phyloP scores from a whole-genome alignment of 2,797 vertebrate genomes.

The Chelmon rostratus region DNA sequence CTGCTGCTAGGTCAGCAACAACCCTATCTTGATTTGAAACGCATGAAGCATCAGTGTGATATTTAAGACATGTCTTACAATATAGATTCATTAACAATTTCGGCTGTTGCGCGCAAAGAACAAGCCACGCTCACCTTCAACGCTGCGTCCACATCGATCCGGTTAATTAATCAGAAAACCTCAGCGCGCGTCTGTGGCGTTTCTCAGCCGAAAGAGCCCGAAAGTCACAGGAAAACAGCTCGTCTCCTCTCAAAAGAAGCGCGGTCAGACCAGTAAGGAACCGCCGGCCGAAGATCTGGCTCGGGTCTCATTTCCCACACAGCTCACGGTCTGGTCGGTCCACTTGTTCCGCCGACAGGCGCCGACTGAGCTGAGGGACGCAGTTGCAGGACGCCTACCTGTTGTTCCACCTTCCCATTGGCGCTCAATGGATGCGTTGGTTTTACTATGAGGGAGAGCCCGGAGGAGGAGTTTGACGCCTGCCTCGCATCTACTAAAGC shows the following conservation, averaged over 20 bases:
- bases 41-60: background rate
- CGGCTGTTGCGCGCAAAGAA: no score
- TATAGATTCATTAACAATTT: background rate
- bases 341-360: conserved; percentile 15
- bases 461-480: conserved; percentile 23
- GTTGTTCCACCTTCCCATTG: conserved; percentile 72
- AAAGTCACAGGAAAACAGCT: background rate
- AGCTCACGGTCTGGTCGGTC: background rate
- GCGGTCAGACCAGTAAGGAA: background rate
- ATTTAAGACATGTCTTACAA: background rate
- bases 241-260: background rate
- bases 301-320: background rate
- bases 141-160: conserved; percentile 26
- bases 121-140: conserved; percentile 62
- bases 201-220: background rate
- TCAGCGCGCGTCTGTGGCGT: background rate
- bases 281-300: background rate
- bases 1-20: background rate
- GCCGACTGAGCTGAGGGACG: background rate
- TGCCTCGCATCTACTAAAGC: background rate
- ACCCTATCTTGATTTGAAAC: background rate
- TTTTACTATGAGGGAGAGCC: conserved; percentile 11
- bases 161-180: conserved; percentile 26
- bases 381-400: conserved; percentile 71
- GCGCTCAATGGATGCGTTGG: conserved; percentile 47